Evolutionary conservation across 2,888 invertebrate genomes (phyloP), one percentile per base, ranked within the genome.

Genomic region (Lacanobia oleracea): DNA sequence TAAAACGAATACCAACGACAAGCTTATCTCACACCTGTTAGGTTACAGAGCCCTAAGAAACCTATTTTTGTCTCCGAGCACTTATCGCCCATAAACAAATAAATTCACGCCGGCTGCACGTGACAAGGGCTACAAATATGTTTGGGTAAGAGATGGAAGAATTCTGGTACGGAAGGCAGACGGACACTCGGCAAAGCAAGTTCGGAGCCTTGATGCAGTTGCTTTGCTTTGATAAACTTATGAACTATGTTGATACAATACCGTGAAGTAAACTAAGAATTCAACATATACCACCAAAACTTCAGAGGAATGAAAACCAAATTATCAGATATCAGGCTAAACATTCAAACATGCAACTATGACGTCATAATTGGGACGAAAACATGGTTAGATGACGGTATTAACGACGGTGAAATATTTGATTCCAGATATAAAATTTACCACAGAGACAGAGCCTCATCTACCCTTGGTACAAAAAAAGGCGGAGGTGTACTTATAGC

Each of bases 401-500:
- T 40, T 12, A 21, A 8, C 14, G 59, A 59, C 40, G 37, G 57
- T 2, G 57, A 59, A 21, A 10, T 59, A 59, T 7, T 40, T 12
- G 37, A 40, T 18, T n/a, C 14, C n/a, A 37, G 57, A 10, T 57
- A 57, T 6, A n/a, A 18, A 5, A 4, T 59, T 2, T 60, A 43
- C 5, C 10, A 10, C 14, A 48, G 50, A 23, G 48, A 23, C 21
- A 23, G 65, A 53, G 21, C 8, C 0, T 63, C 62, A 16, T 54
- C 59, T 2, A 6, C 1, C 3, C 27, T 27, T 3, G 27, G 27
- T 3, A 1, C 14, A 7, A n/a, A 64, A 16, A 59, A 21, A 14
- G 69, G 69, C 6, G 70, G 70, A 33, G 70, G 70, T 1, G 64
- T 70, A 9, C 6, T 70, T 7, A 43, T 70, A 2, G 64, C 70